Conservation (phyloP, 2,888 invertebrate species). For the Octonoba sinensis region DNA sequence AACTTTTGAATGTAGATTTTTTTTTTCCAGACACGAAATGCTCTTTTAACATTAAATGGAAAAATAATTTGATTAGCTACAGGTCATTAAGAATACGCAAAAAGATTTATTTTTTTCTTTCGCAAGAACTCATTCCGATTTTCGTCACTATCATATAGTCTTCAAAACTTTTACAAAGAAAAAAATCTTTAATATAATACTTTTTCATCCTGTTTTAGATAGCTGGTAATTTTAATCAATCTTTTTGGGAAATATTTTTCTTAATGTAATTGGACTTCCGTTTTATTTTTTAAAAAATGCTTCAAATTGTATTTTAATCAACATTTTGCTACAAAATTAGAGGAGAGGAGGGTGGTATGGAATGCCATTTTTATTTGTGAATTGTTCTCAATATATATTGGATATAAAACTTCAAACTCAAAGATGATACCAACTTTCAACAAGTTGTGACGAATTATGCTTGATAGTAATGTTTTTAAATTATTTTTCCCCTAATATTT, state of each 20-base stretch:
- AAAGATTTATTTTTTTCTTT: constrained; percentile 11
- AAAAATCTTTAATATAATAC: constrained; percentile 17
- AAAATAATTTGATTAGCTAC: constrained; percentile 46
- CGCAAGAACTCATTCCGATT: constrained; percentile 26
- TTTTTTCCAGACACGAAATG: constrained; percentile 1
- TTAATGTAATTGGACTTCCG: constrained; percentile 34
- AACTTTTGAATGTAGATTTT: not conserved
- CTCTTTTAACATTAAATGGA: constrained; percentile 35
- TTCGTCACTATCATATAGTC: constrained; percentile 3
- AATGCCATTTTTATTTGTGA: too few species aligned
- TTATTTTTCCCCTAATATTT: too few species aligned
- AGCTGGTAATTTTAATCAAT: constrained; percentile 35
- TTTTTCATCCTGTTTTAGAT: constrained; percentile 12
- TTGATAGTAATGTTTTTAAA: too few species aligned
- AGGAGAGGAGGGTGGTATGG: too few species aligned
- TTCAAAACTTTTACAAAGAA: constrained; percentile 13
- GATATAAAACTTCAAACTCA: too few species aligned
- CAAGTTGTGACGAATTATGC: too few species aligned
- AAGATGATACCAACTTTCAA: too few species aligned
- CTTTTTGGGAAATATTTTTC: constrained; percentile 1
- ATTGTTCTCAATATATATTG: too few species aligned
- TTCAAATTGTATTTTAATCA: too few species aligned
- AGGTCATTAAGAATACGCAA: constrained; percentile 37
- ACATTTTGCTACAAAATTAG: too few species aligned
- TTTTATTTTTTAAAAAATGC: not conserved